Percentiles rank a stretch among this genome's conserved stretches.
Evolutionary conservation across 2,113 vertebrate species (phyloP).

Genomic region (Otocyon megalotis): DNA sequence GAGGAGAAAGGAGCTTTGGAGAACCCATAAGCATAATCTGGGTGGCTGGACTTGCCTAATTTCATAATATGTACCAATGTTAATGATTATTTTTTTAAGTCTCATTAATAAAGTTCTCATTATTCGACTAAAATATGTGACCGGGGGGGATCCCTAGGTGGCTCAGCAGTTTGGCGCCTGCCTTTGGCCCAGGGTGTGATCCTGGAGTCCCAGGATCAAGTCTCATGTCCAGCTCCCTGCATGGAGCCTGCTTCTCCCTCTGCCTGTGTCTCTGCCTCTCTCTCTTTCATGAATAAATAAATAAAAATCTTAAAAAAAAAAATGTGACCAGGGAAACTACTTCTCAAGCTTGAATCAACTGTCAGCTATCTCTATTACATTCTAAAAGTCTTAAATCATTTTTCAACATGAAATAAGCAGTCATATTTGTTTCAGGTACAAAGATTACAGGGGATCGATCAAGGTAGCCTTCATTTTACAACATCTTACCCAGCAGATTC

Average conservation of each 20-base stretch:
- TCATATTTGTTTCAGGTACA: constrained; percentile 29
- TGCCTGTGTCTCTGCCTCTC: too few relatives aligned
- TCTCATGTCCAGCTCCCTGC: too few relatives aligned
- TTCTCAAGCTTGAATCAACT: constrained; percentile 30
- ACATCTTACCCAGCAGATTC: constrained; percentile 14
- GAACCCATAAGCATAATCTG: not conserved
- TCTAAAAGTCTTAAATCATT: constrained; percentile 36
- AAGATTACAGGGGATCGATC: constrained; percentile 4
- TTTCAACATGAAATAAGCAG: constrained; percentile 46
- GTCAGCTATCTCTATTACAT: not conserved
- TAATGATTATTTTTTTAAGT: constrained; percentile 32
- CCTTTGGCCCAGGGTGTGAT: too few relatives aligned
- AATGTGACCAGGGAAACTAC: not conserved
- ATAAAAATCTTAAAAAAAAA: too few relatives aligned
- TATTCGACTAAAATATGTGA: constrained; percentile 41
- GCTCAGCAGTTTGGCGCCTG: too few relatives aligned
- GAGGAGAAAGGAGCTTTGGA: not conserved
- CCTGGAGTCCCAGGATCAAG: too few relatives aligned
- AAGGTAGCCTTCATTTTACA: constrained; percentile 6
- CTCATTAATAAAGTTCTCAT: not conserved
- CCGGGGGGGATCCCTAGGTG: too few relatives aligned
- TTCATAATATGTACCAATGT: constrained; percentile 12
- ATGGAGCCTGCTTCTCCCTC: too few relatives aligned
- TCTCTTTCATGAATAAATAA: too few relatives aligned
- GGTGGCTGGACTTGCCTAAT: not conserved